phyloP scores from a whole-genome alignment of 2,113 vertebrate genomes.

The Erythrocercus mccallii region DNA sequence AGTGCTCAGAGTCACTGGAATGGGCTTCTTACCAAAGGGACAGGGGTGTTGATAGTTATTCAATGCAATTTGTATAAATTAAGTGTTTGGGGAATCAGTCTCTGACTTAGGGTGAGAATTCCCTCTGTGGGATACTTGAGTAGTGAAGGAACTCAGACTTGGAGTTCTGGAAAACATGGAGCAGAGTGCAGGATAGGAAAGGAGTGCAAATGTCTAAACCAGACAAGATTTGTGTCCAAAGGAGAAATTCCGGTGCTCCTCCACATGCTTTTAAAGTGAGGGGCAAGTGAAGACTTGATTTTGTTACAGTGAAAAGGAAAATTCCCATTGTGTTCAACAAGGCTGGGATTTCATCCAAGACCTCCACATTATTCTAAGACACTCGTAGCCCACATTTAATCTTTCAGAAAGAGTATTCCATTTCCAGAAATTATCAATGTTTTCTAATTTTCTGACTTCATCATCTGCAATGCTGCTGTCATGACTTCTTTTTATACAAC shows the following conservation, averaged over 20 bases:
- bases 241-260: not conserved
- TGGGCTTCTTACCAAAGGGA: not conserved
- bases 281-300: conserved; percentile 6
- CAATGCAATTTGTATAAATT: not conserved
- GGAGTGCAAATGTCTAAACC: not conserved
- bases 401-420: not conserved
- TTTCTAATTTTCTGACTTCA: conserved; percentile 35
- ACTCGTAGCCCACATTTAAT: not conserved
- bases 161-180: not conserved
- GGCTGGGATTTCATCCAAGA: conserved; percentile 42
- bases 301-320: not conserved
- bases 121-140: not conserved
- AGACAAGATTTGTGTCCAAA: not conserved
- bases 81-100: not conserved
- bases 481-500: conserved; percentile 16
- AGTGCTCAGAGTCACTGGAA: not conserved
- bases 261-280: not conserved
- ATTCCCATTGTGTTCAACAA: not conserved
- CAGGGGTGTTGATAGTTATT: not conserved
- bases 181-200: not conserved
- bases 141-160: not conserved
- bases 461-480: not conserved
- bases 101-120: not conserved
- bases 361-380: not conserved
- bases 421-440: conserved; percentile 41